Evolutionary conservation across 2,797 vertebrate species (phyloP), one percentile per base, ranked within the genome.

Genomic region (Poeciliopsis turneri): DNA sequence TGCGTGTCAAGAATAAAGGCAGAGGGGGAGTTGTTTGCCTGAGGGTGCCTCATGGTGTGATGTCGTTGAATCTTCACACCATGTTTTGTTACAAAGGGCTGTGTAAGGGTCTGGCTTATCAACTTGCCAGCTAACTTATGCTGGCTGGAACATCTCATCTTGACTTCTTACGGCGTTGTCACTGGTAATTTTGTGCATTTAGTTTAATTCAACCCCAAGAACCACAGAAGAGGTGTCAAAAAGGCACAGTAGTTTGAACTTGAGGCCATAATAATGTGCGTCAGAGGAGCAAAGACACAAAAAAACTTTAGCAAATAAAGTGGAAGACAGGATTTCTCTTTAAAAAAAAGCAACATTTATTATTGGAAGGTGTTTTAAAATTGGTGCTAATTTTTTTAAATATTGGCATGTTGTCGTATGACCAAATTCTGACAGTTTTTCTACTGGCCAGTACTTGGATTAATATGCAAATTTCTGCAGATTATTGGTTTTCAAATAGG

Each of bases 1-100:
- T 88, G 84, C 82, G 76, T 90, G 91, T 92, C 83, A 85, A 81
- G 91, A 89, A 91, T 89, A 86, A 84, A 82, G 78, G 28, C 55
- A 3, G 75, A 81, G 83, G 77, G 86, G 85, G 80, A 77, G 82
- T 75, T 87, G 88, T 88, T 92, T 89, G 92, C 93, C 88, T 59
- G 88, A 77, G 75, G 89, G 89, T 76, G 61, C 86, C 86, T 89
- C 81, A 15, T 76, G 88, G 92, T 94, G 89, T 77, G 80, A 88
- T 91, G 87, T 93, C 78, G 81, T 77, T 46, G 85, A 80, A 86
- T 90, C 84, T 82, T 84, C 83, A 86, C 86, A 77, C 85, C 76
- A 10, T 84, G 89, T 89, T 89, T 87, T 79, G 88, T 83, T 87
- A 88, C 86, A 78, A 80, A 82, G 82, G 82, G 49, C 84, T 87